Conservation (phyloP, 1,140 invertebrate species). For the Drosophila auraria region DNA sequence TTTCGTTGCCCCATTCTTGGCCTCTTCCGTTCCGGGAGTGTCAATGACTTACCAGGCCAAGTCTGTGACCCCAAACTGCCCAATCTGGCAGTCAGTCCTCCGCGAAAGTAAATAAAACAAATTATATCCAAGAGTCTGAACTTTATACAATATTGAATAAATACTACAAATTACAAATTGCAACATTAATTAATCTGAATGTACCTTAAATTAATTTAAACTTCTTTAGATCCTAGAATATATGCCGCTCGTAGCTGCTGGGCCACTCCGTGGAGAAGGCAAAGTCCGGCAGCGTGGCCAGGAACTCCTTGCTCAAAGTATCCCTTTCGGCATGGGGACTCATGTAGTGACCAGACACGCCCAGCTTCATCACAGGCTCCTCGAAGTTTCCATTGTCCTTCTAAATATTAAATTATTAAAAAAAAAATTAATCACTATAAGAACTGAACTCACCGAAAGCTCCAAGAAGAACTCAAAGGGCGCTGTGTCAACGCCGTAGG, state of each 20-base stretch:
- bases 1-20: conserved; percentile 7
- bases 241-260: conserved; percentile 49
- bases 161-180: conserved; percentile 1
- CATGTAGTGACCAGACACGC: conserved; percentile 46
- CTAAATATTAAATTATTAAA: too few species aligned
- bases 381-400: conserved; percentile 84
- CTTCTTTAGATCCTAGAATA: conserved; percentile 40
- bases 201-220: too few species aligned
- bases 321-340: conserved; percentile 40
- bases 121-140: too few species aligned
- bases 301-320: conserved; percentile 13
- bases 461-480: conserved; percentile 70
- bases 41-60: conserved; percentile 22
- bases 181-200: too few species aligned
- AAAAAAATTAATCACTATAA: neutral
- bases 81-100: conserved; percentile 4
- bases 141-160: conserved; percentile 1
- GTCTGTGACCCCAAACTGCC: too few species aligned
- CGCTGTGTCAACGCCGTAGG: conserved; percentile 81
- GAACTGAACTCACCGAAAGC: conserved; percentile 72
- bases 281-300: conserved; percentile 38
- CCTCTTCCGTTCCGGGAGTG: conserved; percentile 9
- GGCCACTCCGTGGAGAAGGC: conserved; percentile 52
- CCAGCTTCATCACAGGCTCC: conserved; percentile 58
- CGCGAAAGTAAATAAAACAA: neutral